phyloP scores from a whole-genome alignment of 2,888 invertebrate species.

The Megalurothrips usitatus region DNA sequence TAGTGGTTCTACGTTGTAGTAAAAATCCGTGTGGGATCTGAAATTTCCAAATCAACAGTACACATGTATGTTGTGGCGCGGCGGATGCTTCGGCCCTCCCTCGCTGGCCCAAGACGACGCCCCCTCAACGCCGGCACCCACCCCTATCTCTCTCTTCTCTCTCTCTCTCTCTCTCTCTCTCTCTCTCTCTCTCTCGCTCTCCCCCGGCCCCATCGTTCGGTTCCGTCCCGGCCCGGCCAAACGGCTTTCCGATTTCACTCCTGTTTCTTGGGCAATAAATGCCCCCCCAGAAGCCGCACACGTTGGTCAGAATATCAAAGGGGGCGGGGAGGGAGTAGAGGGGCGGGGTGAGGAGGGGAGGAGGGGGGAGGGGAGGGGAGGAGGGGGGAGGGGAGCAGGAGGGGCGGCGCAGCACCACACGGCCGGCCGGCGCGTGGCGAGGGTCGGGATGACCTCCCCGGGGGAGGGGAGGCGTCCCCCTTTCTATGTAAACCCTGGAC shows the following conservation, averaged over 20 bases:
- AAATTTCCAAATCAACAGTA: too few species aligned
- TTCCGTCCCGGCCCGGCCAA: background rate
- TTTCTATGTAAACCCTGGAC: background rate
- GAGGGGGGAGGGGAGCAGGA: background rate
- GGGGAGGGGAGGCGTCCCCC: background rate
- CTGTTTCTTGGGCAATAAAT: conserved; percentile 24
- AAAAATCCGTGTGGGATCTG: too few species aligned
- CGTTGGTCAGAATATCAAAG: conserved; percentile 24
- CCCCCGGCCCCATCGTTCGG: background rate
- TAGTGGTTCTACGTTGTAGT: too few species aligned
- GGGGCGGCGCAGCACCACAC: background rate
- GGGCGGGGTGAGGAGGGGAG: background rate
- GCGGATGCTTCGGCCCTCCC: too few species aligned
- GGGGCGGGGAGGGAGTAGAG: background rate
- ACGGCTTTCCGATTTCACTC: conserved; percentile 24
- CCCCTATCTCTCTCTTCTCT: background rate
- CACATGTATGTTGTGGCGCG: too few species aligned
- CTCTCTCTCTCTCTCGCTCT: background rate
- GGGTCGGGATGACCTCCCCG: background rate
- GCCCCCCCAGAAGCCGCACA: conserved; percentile 3
- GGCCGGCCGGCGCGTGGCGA: background rate
- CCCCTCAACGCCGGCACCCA: too few species aligned
- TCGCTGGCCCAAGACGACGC: too few species aligned
- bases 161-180: background rate
- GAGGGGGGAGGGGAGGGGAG: background rate